A percentile compares a stretch with the other conserved stretches of the same genome.
These are phyloP conservation scores for Ranitomeya variabilis DNA, from an alignment of 2,113 vertebrate genomes.

Conservation along the genomic window DNA sequence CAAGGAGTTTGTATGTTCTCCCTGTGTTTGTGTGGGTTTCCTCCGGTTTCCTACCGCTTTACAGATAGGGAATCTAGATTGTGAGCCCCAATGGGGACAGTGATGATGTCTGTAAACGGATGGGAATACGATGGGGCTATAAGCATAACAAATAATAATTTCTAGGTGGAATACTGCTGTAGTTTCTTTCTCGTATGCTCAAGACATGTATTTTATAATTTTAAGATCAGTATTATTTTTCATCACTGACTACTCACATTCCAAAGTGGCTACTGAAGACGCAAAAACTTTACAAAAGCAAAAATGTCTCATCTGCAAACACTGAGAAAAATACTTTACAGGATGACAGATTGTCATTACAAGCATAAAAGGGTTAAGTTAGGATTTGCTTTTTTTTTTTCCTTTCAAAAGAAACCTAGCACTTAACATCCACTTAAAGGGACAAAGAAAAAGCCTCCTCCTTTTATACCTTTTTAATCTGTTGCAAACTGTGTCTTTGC, in stretches of 20 bases:
- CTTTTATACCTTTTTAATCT: conserved; percentile 52
- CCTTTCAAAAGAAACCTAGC: conserved; percentile 46
- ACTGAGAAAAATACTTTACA: conserved; percentile 12
- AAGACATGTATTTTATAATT: neutral
- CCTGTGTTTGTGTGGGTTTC: too few species aligned
- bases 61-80: too few species aligned
- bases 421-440: conserved; percentile 54
- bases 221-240: neutral
- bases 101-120: too few species aligned
- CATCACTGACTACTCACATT: neutral
- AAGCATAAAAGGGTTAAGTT: conserved; percentile 37
- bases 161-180: too few species aligned
- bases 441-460: conserved; percentile 54
- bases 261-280: neutral
- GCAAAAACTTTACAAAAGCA: neutral
- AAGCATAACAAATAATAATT: too few species aligned
- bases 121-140: too few species aligned
- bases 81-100: too few species aligned
- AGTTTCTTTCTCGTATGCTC: neutral
- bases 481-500: conserved; percentile 51
- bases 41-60: too few species aligned
- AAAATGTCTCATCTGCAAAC: neutral
- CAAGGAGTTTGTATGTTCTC: too few species aligned
- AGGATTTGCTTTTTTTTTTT: conserved; percentile 35
- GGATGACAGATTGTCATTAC: conserved; percentile 23